Conservation (phyloP, 2,888 invertebrate species). For the Drosophila prolongata region DNA sequence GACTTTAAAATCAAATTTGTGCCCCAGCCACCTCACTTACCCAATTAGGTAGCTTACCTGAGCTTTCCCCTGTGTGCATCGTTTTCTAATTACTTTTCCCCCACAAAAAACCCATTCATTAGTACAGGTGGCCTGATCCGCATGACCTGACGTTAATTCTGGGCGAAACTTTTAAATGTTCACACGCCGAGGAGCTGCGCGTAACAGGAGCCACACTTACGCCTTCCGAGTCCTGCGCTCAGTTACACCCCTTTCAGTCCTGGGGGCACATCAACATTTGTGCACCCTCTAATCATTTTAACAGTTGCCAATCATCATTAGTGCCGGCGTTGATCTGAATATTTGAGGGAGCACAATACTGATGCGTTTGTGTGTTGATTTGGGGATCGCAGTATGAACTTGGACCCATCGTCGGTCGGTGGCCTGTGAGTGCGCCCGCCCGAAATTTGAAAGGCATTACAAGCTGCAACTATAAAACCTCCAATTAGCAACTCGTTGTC, state of each 20-base stretch:
- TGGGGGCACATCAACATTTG: slow-evolving; percentile 22
- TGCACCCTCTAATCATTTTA: slow-evolving; percentile 73
- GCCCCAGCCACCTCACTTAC: too few relatives aligned
- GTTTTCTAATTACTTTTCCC: not conserved
- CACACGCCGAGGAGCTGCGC: slow-evolving; percentile 8
- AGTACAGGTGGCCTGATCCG: not conserved
- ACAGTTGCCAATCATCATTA: slow-evolving; percentile 81
- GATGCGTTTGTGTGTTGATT: slow-evolving; percentile 7
- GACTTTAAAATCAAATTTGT: too few relatives aligned
- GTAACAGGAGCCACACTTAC: not conserved
- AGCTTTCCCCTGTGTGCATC: not conserved
- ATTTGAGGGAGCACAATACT: slow-evolving; percentile 13
- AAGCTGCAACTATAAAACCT: slow-evolving; percentile 77
- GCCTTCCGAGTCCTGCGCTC: not conserved
- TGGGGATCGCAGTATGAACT: slow-evolving; percentile 12
- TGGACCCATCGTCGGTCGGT: slow-evolving; percentile 1
- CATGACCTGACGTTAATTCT: not conserved
- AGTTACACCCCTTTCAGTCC: not conserved
- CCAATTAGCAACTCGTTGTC: slow-evolving; percentile 74
- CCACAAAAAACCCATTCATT: not conserved
- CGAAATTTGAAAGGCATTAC: slow-evolving; percentile 62
- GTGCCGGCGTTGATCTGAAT: slow-evolving; percentile 34
- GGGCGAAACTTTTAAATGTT: slow-evolving; percentile 13
- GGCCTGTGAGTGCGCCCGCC: not conserved
- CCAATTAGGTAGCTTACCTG: too few relatives aligned